phyloP scores from a whole-genome alignment of 2,888 invertebrate species.

The Hedychridium roseum region DNA sequence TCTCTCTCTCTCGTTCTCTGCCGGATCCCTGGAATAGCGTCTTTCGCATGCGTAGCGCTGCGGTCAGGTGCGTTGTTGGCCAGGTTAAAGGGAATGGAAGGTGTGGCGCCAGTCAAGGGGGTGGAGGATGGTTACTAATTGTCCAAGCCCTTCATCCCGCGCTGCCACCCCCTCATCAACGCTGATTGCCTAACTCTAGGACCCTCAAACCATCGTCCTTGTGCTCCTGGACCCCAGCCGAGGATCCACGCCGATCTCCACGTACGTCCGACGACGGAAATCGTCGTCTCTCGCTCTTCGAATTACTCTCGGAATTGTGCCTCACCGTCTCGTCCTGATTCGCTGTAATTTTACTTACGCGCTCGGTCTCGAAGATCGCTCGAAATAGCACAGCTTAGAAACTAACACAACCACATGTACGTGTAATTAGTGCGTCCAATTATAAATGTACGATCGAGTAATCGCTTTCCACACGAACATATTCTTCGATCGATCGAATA shows the following conservation, averaged over 20 bases:
- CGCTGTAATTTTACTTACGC: neutral
- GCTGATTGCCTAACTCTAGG: conserved; percentile 63
- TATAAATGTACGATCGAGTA: no score
- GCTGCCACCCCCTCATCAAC: conserved; percentile 58
- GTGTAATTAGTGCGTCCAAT: no score
- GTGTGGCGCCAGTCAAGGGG: conserved; percentile 22
- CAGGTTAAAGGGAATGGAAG: conserved; percentile 8
- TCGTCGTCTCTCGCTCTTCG: neutral
- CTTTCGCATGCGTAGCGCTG: conserved; percentile 52
- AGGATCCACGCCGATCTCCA: no score
- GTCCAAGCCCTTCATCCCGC: conserved; percentile 54
- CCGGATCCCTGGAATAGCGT: conserved; percentile 34
- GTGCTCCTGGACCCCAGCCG: neutral
- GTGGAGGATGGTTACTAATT: conserved; percentile 56
- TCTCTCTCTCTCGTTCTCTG: conserved; percentile 1
- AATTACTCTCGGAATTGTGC: neutral
- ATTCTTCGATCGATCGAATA: no score
- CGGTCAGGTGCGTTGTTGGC: conserved; percentile 33
- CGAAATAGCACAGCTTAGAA: no score
- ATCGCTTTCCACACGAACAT: no score
- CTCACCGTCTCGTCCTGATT: neutral
- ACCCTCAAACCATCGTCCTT: conserved; percentile 40
- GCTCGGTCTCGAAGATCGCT: no score
- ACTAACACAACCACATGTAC: no score
- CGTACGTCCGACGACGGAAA: neutral